phyloP scores from a whole-genome alignment of 2,113 vertebrate species.

The Rhineura floridana region DNA sequence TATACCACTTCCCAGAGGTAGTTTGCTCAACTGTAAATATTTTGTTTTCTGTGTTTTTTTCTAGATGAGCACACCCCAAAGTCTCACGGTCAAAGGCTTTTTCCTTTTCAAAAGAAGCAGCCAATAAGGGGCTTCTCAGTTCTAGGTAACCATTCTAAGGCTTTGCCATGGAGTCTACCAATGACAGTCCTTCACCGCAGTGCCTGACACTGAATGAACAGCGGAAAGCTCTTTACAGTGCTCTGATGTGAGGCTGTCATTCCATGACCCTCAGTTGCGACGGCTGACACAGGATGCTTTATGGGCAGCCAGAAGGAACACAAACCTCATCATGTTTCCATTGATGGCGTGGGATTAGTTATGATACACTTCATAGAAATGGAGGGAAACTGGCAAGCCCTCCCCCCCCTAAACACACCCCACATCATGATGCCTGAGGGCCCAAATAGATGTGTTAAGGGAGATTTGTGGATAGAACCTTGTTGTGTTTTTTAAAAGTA shows the following conservation, averaged over 20 bases:
- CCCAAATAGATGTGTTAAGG: background rate
- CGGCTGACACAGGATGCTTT: background rate
- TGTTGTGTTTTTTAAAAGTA: too few species aligned
- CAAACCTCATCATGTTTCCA: background rate
- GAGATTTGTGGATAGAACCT: background rate
- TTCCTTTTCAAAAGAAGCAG: background rate
- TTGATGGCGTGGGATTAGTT: background rate
- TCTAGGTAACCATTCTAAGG: background rate
- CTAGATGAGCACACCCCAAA: background rate
- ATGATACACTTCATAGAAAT: background rate
- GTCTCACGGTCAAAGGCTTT: background rate
- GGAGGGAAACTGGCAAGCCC: background rate
- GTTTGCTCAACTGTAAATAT: background rate
- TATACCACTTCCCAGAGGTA: background rate
- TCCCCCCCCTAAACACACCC: background rate
- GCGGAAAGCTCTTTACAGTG: background rate
- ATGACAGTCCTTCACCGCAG: background rate
- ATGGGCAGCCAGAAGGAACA: background rate
- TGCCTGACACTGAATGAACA: background rate
- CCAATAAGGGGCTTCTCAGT: background rate
- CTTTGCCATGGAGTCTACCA: background rate
- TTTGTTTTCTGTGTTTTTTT: background rate
- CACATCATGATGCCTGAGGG: background rate
- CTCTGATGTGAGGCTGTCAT: background rate
- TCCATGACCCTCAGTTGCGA: background rate